Conservation (phyloP, 2,113 vertebrate species). For the Trematomus loennbergii region DNA sequence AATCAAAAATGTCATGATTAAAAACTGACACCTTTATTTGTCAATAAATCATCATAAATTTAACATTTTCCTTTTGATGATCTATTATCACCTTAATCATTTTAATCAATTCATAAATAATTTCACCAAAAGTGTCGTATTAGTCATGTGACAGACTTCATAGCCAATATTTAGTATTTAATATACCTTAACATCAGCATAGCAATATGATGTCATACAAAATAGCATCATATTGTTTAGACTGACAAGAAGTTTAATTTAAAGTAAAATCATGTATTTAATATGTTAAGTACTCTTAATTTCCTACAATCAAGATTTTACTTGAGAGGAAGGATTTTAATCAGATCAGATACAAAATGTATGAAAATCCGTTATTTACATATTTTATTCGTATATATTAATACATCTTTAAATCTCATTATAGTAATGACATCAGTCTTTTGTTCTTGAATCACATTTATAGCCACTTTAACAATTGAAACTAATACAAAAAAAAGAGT, state of each 20-base stretch:
- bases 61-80: not conserved
- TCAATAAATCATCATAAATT: slow-evolving; percentile 3
- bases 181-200: no score
- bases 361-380: not conserved
- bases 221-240: not conserved
- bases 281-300: not conserved
- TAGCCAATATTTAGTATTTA: not conserved
- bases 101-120: not conserved
- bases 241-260: not conserved
- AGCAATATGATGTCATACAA: not conserved
- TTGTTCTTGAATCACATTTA: slow-evolving; percentile 7
- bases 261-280: not conserved
- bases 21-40: not conserved
- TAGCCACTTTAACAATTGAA: slow-evolving; percentile 22
- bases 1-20: not conserved
- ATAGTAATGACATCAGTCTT: slow-evolving; percentile 15
- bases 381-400: not conserved
- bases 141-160: not conserved
- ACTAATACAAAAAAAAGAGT: slow-evolving; percentile 10
- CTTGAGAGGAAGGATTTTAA: not conserved
- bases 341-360: not conserved
- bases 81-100: not conserved
- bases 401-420: not conserved
- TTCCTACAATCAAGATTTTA: not conserved
- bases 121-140: not conserved